These are phyloP conservation scores for Microplitis manilae DNA, from an alignment of 2,888 invertebrate species.

Conservation along the genomic window DNA sequence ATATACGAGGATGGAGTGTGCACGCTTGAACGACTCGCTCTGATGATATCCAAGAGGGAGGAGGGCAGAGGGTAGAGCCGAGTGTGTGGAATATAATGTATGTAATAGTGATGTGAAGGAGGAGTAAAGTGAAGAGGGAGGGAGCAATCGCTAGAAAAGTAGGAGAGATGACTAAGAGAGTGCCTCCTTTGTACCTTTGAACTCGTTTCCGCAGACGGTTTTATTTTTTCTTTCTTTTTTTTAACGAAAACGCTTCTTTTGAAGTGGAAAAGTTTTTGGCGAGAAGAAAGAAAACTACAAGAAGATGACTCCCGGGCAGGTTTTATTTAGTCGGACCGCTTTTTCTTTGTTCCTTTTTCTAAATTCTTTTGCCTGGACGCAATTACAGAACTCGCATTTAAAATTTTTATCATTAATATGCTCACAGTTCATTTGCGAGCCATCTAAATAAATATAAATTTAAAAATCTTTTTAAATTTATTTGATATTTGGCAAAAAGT, in stretches of 20 bases:
- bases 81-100: background rate
- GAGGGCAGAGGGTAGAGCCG: background rate
- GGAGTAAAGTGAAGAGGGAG: slow-evolving; percentile 42
- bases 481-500: no score
- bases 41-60: slow-evolving; percentile 39
- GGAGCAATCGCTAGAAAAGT: slow-evolving; percentile 5
- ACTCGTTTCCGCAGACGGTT: slow-evolving; percentile 37
- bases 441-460: no score
- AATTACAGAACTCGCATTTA: slow-evolving; percentile 14
- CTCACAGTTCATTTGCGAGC: no score
- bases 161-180: slow-evolving; percentile 28
- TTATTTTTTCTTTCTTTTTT: slow-evolving; percentile 28
- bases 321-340: slow-evolving; percentile 39
- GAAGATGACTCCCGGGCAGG: slow-evolving; percentile 36
- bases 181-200: slow-evolving; percentile 41
- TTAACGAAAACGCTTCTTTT: slow-evolving; percentile 36
- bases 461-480: no score
- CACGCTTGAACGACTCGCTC: slow-evolving; percentile 35
- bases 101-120: slow-evolving; percentile 27
- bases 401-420: no score
- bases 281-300: slow-evolving; percentile 27
- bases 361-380: background rate
- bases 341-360: slow-evolving; percentile 23
- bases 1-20: slow-evolving; percentile 25
- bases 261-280: slow-evolving; percentile 40